Conservation (phyloP, 2,113 vertebrate genomes). For the Oreochromis aureus region DNA sequence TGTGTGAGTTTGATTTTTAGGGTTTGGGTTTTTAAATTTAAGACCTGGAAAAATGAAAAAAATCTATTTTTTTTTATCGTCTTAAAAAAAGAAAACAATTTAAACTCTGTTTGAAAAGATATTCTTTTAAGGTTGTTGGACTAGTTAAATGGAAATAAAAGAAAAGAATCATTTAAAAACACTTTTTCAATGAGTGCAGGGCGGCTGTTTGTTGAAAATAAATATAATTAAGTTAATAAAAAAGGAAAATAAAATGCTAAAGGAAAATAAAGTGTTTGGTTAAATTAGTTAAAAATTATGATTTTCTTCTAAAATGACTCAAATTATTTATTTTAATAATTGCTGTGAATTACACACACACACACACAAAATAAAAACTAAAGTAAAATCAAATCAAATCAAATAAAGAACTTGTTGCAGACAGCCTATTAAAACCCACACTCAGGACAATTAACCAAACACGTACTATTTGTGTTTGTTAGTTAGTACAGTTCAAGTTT, state of each 20-base stretch:
- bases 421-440: neutral
- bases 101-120: neutral
- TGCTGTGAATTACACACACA: neutral
- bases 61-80: fast-evolving
- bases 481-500: neutral
- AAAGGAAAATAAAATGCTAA: neutral
- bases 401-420: neutral
- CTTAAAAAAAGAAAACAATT: neutral
- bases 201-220: neutral
- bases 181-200: neutral
- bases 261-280: neutral
- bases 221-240: neutral
- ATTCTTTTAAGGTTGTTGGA: neutral
- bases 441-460: neutral
- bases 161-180: fast-evolving
- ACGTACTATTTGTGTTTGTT: neutral
- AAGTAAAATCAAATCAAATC: neutral
- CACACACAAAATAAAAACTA: neutral
- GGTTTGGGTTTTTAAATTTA: neutral
- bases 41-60: neutral
- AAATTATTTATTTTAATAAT: neutral
- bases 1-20: neutral
- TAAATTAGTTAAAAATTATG: neutral
- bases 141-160: neutral
- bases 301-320: neutral